phyloP scores from a whole-genome alignment of 2,797 vertebrate species.

The Acrocephalus scirpaceus region DNA sequence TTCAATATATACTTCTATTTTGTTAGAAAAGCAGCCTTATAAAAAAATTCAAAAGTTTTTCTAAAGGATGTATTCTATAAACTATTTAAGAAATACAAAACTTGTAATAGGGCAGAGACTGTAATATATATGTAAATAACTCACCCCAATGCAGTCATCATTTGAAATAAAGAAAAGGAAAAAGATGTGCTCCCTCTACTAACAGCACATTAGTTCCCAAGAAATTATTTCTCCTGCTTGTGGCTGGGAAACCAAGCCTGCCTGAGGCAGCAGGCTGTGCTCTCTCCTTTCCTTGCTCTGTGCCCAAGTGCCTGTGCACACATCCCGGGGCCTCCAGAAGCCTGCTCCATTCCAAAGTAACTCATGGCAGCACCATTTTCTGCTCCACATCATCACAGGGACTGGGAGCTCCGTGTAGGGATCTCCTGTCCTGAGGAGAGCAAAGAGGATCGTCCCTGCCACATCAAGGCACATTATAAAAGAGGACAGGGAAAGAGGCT shows the following conservation, averaged over 20 bases:
- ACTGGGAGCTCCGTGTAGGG: rapidly evolving
- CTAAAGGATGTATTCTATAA: background rate
- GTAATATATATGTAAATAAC: background rate
- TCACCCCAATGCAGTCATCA: background rate
- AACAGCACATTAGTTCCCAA: background rate
- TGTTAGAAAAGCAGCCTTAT: background rate
- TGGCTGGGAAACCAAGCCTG: rapidly evolving
- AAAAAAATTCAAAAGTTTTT: background rate
- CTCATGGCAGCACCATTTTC: background rate
- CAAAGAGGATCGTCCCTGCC: background rate
- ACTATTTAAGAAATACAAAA: background rate
- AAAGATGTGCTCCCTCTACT: background rate
- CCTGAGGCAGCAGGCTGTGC: background rate
- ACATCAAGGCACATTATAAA: rapidly evolving
- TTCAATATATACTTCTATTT: background rate
- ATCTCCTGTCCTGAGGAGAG: background rate
- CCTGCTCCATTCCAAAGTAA: rapidly evolving
- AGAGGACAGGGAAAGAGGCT: no score
- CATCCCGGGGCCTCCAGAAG: background rate
- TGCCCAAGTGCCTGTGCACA: background rate
- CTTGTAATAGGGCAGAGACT: background rate
- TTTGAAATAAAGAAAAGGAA: background rate
- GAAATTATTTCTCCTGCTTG: background rate
- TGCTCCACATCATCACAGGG: no score
- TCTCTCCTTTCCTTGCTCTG: background rate